Evolutionary conservation across 1,140 invertebrate genomes (phyloP), one percentile per base, ranked within the genome.

Genomic region (Phortica variegata): DNA sequence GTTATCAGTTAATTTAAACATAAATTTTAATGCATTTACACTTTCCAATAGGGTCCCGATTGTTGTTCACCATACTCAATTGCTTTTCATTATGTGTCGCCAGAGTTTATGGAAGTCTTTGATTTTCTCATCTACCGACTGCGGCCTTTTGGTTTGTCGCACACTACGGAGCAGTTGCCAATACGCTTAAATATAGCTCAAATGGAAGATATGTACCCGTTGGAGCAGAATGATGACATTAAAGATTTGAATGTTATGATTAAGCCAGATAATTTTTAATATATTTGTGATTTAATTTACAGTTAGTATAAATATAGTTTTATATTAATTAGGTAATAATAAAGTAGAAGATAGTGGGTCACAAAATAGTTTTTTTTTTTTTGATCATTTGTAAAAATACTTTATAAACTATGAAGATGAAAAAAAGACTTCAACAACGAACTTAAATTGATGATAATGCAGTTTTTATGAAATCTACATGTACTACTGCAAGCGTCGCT

Each of bases 31-130:
- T 32, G 21, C 1, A 37, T 32, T 15, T 12, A 29, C 4, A 5
- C 18, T 29, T 17, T 32, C 26, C n/a, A 23, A 16, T 19, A 66
- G 62, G 62, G 62, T 8, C 12, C 47, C 3, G 26, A 32, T 9
- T 66, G 62, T 45, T 66, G 61, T 6, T 66, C 62, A 13, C 61
- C 66, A 12, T 60, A 61, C 29, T 65, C 62, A 0, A 55, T 61
- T 13, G 61, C 62, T 0, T 66, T 66, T 37, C 62, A 66, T 39
- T 66, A 66, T 33, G 53, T 59, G 3, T 59, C 36, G 1, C 59
- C 56, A 20, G 59, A 61, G 4, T 59, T 52, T 2, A 66, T 66
- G 62, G 53, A 61, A 17, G 40, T 66, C 2, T 66, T 58, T 52
- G 62, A 66, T 26, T 66, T 66, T 62, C 8, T 66, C n/a, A 39